Base-by-base conservation (phyloP, 92 coral and sea anemone species). In the Diadumene lineata region DNA sequence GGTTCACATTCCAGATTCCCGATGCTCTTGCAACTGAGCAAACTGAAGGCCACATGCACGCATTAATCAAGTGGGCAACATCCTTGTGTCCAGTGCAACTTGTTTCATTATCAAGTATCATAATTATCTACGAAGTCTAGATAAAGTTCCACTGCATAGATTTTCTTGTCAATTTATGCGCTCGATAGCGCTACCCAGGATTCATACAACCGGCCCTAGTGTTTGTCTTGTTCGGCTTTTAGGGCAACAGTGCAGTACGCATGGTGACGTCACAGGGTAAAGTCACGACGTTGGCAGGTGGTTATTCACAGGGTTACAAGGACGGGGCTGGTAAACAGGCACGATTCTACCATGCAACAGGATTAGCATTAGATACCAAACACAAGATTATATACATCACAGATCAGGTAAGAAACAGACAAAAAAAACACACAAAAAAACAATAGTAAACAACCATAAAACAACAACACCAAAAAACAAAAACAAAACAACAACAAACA, bases 211-310 rank as follows among this genome's bases (percentile, higher is more conserved):
- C n/a, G n/a, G n/a, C n/a, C n/a, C n/a, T n/a, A 38, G 48, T 38
- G 48, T 38, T 13, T 4, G 13, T 1, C 19, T 16, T 60, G 34
- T 50, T 27, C 72, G 28, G 11, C n/a, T n/a, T n/a, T n/a, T 51
- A 89, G 94, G 94, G 75, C 56, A 82, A 86, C 43, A 79, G 82
- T 69, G 88, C 92, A 30, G 70, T 89, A 53, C 82, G 94, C 55
- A 79, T 89, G 81, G 88, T 89, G 18, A 89, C 88, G 0, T 53
- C 19, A n/a, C 17, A 2, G 56, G 96, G 96, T 70, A 51, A 60
- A 63, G 96, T 90, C 4, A 87, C 77, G 1, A 90, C 96, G 38
- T 43, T 90, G 56, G 96, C 92, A 28, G 96, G 96, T 27, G 87
- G 89, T 1, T 11, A 34, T 7, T 33, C 53, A 11, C 80, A 84